Base-by-base conservation (phyloP, 2,888 invertebrate genomes). In the Archips xylosteana region DNA sequence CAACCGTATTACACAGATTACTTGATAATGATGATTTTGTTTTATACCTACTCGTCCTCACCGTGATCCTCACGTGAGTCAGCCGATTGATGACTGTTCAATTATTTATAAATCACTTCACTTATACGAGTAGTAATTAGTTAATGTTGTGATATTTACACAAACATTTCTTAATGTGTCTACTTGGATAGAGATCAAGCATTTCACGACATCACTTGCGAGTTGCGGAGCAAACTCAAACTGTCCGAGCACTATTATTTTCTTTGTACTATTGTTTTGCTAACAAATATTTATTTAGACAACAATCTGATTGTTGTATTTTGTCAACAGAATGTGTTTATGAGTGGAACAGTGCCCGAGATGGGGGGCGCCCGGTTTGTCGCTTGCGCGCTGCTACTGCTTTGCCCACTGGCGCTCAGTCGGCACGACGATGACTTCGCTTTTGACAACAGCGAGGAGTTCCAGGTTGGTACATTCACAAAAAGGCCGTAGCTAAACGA, bases 381-480 rank as follows among this genome's bases (percentile, higher is more conserved):
- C 74, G 91, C 87, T 78, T 91, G 90, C 79, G 88, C 89, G 75
- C 80, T 93, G 77, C 86, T 93, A 78, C 82, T 92, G 82, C 80
- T 93, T 79, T 91, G 92, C 79, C 92, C 94, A 67, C 84, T 92
- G 69, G 94, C 92, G 74, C 89, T 92, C 71, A 91, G 88, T 75
- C 86, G 92, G 77, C 92, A 90, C 80, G 95, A 95, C 78, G 94
- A 94, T 80, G 94, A 95, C 89, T 94, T 94, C 84, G 94, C 92
- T 57, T 94, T 95, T 77, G 95, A 94, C 81, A 92, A 90, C 82
- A 92, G 87, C 83, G 94, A 94, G 73, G 94, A 94, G 78, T 91
- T 92, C 76, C 93, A 94, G 92, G 94, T 94, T 59, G 77, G 81
- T 61, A 15, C 42, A n/a, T 61, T 47, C 47, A 47, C 3, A 47